Base-by-base conservation (phyloP, 2,888 invertebrate species). In the Drosophila merina region DNA sequence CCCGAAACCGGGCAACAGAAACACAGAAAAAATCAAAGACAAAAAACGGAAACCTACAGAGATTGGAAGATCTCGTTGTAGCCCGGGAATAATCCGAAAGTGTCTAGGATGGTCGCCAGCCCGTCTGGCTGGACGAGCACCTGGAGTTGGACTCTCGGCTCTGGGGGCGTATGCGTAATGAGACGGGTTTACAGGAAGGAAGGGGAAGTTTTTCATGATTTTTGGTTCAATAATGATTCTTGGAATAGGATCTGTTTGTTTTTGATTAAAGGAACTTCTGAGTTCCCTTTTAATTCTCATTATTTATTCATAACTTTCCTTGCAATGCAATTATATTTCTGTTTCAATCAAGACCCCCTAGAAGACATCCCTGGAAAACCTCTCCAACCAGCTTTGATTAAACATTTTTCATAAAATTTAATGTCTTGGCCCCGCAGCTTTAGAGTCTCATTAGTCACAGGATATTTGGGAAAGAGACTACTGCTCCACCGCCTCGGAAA, bases 31-130 rank as follows among this genome's bases (percentile, higher is more conserved):
- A 20, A 25, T 8, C 42, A 14, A 20, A 42, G 14, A 8, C 7
- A 20, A 42, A 42, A 8, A 20, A 42, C 0, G 20, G 25, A 63
- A 36, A 48, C 12, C 36, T 7, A 7, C 3, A 25, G 28, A 42
- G 40, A 42, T 42, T 25, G 25, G 44, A 25, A 31, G 64, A 52
- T 64, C 30, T 10, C 51, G 64, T 59, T 28, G 30, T 7, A 8
- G 26, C 40, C 7, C 7, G 4, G 42, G 20, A 51, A 36, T 25
- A 40, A 20, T 31, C 51, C 45, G 2, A 10, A 38, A 66, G 26
- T 38, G 64, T 25, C 63, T 64, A 64, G 63, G 12, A 33, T 20
- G 48, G 64, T 64, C 64, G 64, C 64, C 64, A 64, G 64, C 36
- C 45, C 30, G 64, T 64, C 64, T 64, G 66, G 66, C 45, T n/a